phyloP scores from a whole-genome alignment of 2,113 vertebrate species.

The Apodemus sylvaticus region DNA sequence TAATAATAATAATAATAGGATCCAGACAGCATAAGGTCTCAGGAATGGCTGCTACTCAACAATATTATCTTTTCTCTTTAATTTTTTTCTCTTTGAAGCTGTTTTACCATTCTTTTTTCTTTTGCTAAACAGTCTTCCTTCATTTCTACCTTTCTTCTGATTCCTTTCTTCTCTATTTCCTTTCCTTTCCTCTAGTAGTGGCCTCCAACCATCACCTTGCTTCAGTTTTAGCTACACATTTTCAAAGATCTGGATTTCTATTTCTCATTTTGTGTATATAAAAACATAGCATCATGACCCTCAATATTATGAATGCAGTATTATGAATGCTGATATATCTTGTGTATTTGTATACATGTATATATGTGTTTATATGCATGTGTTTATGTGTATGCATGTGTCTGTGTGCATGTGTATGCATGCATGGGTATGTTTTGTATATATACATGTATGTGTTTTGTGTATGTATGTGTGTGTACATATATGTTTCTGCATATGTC shows the following conservation, averaged over 20 bases:
- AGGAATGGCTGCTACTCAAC: background rate
- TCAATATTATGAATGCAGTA: background rate
- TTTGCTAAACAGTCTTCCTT: background rate
- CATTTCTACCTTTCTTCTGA: background rate
- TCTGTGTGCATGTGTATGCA: background rate
- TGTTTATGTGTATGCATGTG: background rate
- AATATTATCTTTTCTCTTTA: background rate
- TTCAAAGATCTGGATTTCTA: background rate
- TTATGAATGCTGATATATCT: background rate
- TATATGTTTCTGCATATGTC: background rate
- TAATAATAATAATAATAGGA: too few species aligned
- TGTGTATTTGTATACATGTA: background rate
- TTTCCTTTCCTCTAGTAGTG: background rate
- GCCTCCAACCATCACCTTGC: background rate
- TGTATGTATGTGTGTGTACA: background rate
- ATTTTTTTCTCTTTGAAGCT: background rate
- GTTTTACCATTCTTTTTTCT: background rate
- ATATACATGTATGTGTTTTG: background rate
- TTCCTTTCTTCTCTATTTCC: background rate
- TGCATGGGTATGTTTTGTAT: background rate
- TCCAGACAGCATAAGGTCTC: background rate
- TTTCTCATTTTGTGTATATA: background rate
- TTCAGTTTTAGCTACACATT: background rate
- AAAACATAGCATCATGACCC: background rate
- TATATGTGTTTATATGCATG: fast-evolving